Evolutionary conservation across 2,888 invertebrate species (phyloP).

Genomic region (Frankliniella fusca): DNA sequence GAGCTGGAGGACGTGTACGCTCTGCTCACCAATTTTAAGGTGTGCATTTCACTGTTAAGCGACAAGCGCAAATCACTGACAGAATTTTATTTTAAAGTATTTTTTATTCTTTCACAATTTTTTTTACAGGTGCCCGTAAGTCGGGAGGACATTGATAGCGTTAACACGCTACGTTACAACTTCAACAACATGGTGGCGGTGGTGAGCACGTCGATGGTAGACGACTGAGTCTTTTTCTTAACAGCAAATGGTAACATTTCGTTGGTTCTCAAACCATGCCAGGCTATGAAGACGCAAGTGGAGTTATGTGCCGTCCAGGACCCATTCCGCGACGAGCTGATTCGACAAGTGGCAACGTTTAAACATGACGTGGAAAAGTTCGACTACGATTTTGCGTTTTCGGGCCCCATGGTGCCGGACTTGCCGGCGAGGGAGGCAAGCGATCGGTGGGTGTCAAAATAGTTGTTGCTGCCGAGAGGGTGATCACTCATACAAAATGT

Average conservation of each 20-base stretch:
- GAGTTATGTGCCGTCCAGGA: slow-evolving; percentile 70
- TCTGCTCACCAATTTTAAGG: slow-evolving; percentile 52
- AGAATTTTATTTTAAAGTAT: too few species aligned
- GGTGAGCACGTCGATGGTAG: background rate
- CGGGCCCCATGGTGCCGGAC: slow-evolving; percentile 81
- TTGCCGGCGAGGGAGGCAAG: slow-evolving; percentile 81
- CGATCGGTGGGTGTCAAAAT: slow-evolving; percentile 55
- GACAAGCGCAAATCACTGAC: too few species aligned
- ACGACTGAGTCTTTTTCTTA: background rate
- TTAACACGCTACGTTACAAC: slow-evolving; percentile 71
- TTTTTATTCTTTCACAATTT: too few species aligned
- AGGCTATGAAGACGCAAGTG: slow-evolving; percentile 66
- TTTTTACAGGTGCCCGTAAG: slow-evolving; percentile 56
- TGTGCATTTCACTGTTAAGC: background rate
- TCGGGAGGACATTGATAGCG: slow-evolving; percentile 73
- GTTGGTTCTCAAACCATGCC: slow-evolving; percentile 31
- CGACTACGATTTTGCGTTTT: slow-evolving; percentile 65
- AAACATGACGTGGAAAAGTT: slow-evolving; percentile 63
- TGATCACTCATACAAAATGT: too few species aligned
- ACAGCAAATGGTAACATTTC: background rate
- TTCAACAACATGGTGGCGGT: slow-evolving; percentile 62
- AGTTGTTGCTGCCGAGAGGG: too few species aligned
- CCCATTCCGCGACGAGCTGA: slow-evolving; percentile 66
- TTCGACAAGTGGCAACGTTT: slow-evolving; percentile 65
- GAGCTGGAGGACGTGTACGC: slow-evolving; percentile 76